Conservation (phyloP, 2,888 invertebrate genomes). For the Dyspetes luteomarginatus region DNA sequence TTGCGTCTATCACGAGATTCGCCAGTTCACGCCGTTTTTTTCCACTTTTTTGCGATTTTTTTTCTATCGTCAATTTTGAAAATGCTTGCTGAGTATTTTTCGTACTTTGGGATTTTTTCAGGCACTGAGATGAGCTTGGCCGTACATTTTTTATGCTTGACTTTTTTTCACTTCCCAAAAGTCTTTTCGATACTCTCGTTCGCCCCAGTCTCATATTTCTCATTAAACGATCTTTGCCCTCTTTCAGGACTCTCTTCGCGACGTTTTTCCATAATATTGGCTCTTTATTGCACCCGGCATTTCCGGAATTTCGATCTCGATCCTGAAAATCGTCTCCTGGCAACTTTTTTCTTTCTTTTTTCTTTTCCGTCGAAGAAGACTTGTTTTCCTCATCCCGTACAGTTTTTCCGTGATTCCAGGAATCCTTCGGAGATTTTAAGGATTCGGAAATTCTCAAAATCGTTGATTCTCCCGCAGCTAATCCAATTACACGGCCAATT, state of each 20-base stretch:
- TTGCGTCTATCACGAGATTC: conserved; percentile 79
- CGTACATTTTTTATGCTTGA: conserved; percentile 24
- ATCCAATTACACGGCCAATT: conserved; percentile 79
- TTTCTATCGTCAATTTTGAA: conserved; percentile 61
- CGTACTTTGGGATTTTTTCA: conserved; percentile 25
- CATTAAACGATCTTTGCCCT: conserved; percentile 50
- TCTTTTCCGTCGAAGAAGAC: neutral
- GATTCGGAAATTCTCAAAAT: conserved; percentile 73
- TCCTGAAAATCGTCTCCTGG: conserved; percentile 5
- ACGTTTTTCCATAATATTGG: neutral
- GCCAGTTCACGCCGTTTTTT: conserved; percentile 77
- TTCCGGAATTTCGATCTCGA: neutral
- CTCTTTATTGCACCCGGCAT: neutral
- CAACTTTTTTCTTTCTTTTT: conserved; percentile 3
- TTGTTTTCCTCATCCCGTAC: neutral
- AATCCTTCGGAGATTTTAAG: conserved; percentile 40
- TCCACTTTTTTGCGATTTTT: conserved; percentile 60
- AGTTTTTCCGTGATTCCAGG: conserved; percentile 15
- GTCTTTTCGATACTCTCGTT: conserved; percentile 56
- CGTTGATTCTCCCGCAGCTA: conserved; percentile 74
- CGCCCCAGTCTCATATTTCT: conserved; percentile 51
- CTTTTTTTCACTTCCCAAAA: conserved; percentile 41
- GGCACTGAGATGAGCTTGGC: conserved; percentile 23
- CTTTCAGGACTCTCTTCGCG: conserved; percentile 31
- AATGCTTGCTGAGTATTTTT: conserved; percentile 50